Evolutionary conservation across 1,140 invertebrate species (phyloP), one percentile per base, ranked within the genome.

Genomic region (Diachasma alloeum): DNA sequence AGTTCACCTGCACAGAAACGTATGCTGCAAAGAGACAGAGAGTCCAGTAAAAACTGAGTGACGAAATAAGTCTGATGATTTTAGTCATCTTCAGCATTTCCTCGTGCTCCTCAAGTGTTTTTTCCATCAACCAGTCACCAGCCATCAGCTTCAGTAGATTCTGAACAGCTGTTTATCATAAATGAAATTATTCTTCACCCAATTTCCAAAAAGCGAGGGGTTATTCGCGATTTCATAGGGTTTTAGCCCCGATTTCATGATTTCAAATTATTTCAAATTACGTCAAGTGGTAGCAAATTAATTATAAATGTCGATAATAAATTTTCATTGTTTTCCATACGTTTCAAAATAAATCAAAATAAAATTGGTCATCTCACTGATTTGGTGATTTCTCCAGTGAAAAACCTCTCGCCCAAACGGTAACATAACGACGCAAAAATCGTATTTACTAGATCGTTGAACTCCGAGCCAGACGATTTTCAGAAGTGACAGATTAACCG

Each of bases 81-180:
- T 66, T 66, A 26, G 78, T 74, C 19, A 67, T 76, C 37, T 71
- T 70, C 9, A 74, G 17, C 78, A 79, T 79, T 8, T 71, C 74
- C 10, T 26, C 10, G 46, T 17, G 19, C 39, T 74, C 78, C 31
- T 77, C 46, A 17, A 42, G 46, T 4, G 36, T 77, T 36, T 11
- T 31, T n/a, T n/a, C n/a, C 10, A 39, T 42, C 9, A 37, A 37
- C 78, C 78, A 80, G 44, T 80, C 78, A 0, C 68, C 44, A 6
- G 31, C 72, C 19, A 80, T 77, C 15, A 37, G n/a, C 22, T 63
- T 17, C 19, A 39, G 74, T 11, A 26, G 72, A 39, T 44, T 15
- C 53, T 74, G 3, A 72, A 72, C 22, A 77, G 72, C 74, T 74
- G 19, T 2, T 42, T 31, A 6, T 3, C 31, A 31, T 2, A 31